Base-by-base conservation (phyloP, 2,888 invertebrate species). In the Catocala sponsa region DNA sequence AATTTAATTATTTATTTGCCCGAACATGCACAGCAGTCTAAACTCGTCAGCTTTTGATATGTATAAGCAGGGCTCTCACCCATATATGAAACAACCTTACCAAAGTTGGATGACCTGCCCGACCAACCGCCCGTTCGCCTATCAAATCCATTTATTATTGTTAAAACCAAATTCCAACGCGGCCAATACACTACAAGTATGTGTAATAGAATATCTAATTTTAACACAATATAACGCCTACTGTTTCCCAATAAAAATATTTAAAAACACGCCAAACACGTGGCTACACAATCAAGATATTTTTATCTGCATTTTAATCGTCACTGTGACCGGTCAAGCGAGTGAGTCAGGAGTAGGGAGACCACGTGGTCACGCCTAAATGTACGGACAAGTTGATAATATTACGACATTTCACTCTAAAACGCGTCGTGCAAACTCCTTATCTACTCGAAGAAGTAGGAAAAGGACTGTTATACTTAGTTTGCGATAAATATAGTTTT, bases 261-360 rank as follows among this genome's bases (percentile, higher is more conserved):
- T 52, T 61, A 52, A 55, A 52, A 32, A 51, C 7, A 15, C 9
- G 25, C 62, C 61, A 74, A 71, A 73, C 79, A 81, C 80, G 78
- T 78, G 73, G 77, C 12, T 50, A 72, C 70, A 69, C 74, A 70
- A 71, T 69, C 58, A 55, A 75, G 76, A 78, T 80, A 83, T 80
- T 81, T 82, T 80, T 82, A 83, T 79, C 78, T 80, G 72, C 63
- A 61, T 71, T 74, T 76, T 75, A 76, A 80, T 80, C 76, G 80
- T 73, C 71, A 68, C 66, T 73, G 70, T 70, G 72, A 78, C 77
- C 78, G 80, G 80, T 82, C 82, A 79, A 72, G 75, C 73, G 68
- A 60, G 70, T 78, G 74, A 79, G 56, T 82, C 81, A 83, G 65
- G 60, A n/a, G 33, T 63, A 50, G 54, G 54, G 49, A 13, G 15